phyloP scores from a whole-genome alignment of 2,113 vertebrate species.

The Gopherus evgoodei region DNA sequence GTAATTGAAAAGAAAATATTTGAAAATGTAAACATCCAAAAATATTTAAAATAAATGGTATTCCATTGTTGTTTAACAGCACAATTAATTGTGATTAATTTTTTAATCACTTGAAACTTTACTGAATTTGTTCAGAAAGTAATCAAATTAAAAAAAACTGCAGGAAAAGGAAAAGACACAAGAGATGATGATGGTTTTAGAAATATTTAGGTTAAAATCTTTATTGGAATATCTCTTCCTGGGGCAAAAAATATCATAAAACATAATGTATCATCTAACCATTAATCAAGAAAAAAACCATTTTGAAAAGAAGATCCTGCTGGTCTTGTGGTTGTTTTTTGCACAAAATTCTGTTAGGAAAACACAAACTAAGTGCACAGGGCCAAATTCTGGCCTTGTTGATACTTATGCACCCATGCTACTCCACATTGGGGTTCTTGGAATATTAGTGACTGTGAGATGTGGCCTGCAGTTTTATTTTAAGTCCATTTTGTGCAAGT shows the following conservation, averaged over 20 bases:
- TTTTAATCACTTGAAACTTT: too few species aligned
- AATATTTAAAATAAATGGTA: too few species aligned
- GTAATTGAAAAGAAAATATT: too few species aligned
- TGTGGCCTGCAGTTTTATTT: not conserved
- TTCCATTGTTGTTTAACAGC: too few species aligned
- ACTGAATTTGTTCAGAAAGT: not conserved
- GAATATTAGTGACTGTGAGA: not conserved
- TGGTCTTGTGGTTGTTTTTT: not conserved
- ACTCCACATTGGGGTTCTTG: not conserved
- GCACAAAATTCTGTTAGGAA: not conserved
- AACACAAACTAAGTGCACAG: rapidly evolving
- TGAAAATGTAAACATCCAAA: too few species aligned
- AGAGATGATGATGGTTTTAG: not conserved
- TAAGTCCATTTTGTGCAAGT: not conserved
- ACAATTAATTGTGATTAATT: too few species aligned
- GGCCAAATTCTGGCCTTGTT: not conserved
- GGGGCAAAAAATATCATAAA: not conserved
- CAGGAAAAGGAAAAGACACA: not conserved
- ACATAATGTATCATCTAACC: not conserved
- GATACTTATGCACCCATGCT: not conserved
- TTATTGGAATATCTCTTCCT: not conserved
- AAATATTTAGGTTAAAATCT: not conserved
- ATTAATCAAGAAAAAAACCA: not conserved
- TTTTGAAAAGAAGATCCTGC: not conserved
- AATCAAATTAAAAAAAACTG: not conserved